A percentile compares a stretch with the other conserved stretches of the same genome.
Conservation (phyloP, 1,140 invertebrate genomes). For the Cotesia chilonis region DNA sequence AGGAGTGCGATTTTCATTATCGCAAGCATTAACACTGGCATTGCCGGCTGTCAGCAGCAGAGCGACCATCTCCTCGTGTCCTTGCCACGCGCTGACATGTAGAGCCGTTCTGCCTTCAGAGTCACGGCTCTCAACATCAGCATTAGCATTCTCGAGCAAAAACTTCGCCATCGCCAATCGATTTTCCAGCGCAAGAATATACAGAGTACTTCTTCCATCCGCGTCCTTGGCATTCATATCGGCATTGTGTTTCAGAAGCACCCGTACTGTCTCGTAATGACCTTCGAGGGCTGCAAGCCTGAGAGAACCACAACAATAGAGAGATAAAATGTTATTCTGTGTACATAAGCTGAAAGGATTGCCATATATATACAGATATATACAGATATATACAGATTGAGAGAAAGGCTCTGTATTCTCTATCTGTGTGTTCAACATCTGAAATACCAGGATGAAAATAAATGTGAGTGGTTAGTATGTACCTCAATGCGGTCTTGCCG, state of each 20-base stretch:
- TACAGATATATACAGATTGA: constrained; percentile 9
- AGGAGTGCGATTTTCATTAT: constrained; percentile 88
- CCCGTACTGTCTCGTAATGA: constrained; percentile 83
- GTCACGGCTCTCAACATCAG: constrained; percentile 87
- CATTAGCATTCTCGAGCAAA: constrained; percentile 79
- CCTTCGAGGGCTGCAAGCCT: constrained; percentile 86
- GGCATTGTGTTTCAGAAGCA: constrained; percentile 78
- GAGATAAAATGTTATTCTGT: constrained; percentile 1
- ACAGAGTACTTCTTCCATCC: constrained; percentile 90
- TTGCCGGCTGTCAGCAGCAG: constrained; percentile 79
- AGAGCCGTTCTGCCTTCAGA: constrained; percentile 90
- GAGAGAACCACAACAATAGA: constrained; percentile 6
- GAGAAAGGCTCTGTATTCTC: neutral
- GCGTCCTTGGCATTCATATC: constrained; percentile 91
- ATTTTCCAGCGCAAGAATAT: constrained; percentile 91
- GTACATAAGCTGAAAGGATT: too few species aligned
- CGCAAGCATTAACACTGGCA: constrained; percentile 87
- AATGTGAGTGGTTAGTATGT: constrained; percentile 30
- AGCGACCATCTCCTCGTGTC: constrained; percentile 88
- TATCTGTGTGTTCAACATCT: neutral
- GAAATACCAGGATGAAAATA: constrained; percentile 8
- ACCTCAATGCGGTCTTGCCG: constrained; percentile 92
- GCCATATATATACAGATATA: neutral
- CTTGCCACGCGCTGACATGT: constrained; percentile 95
- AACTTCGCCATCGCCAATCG: constrained; percentile 84